A percentile compares a stretch with the other conserved stretches of the same genome.
These are phyloP conservation scores for Sipha flava DNA, from an alignment of 1,140 invertebrate genomes.

Conservation along the genomic window DNA sequence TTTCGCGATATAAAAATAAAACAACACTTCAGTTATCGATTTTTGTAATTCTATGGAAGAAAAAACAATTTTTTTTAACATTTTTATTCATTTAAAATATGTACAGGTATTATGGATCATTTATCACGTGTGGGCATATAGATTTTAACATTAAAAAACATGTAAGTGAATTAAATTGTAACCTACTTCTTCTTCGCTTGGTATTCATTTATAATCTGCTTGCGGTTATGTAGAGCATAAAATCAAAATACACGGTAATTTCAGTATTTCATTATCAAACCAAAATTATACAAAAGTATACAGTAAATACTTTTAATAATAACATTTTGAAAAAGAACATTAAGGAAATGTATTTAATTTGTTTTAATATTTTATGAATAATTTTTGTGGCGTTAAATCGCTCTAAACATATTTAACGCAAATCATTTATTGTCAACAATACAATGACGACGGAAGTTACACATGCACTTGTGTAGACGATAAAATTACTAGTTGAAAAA, in stretches of 20 bases:
- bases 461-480: too few relatives aligned
- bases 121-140: neutral
- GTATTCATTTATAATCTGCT: neutral
- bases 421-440: neutral
- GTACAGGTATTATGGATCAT: neutral
- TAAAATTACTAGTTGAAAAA: too few relatives aligned
- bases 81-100: neutral
- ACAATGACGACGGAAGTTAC: too few relatives aligned
- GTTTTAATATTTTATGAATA: too few relatives aligned
- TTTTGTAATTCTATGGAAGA: neutral
- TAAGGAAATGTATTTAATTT: too few relatives aligned
- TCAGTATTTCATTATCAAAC: neutral
- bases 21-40: too few relatives aligned
- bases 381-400: neutral
- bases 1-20: too few relatives aligned
- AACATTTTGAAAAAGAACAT: neutral
- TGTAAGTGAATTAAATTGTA: neutral
- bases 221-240: constrained; percentile 2
- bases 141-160: neutral
- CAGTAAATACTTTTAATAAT: neutral
- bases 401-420: neutral
- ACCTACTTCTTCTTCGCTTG: neutral
- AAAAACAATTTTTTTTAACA: neutral
- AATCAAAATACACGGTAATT: neutral
- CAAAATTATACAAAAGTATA: neutral